Evolutionary conservation across 2,797 vertebrate genomes (phyloP), one percentile per base, ranked within the genome.

Genomic region (Alca torda): DNA sequence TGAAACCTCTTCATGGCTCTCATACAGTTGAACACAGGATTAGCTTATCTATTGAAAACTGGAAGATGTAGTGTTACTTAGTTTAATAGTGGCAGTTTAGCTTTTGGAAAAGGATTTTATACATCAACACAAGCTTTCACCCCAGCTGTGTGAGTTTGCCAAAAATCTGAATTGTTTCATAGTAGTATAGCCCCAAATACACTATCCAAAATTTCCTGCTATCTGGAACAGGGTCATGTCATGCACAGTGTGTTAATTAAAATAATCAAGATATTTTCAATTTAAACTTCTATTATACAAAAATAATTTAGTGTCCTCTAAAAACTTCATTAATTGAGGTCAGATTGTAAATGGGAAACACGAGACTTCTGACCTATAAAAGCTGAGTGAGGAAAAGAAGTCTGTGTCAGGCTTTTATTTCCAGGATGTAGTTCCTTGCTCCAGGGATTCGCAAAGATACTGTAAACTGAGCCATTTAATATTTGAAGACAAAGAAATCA

Each of bases 221-320:
- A 67, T 93, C 59, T 96, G 89, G 92, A 95, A 73, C 92, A 78
- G 92, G 93, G 87, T 95, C 89, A 89, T 92, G 79, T 84, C 90
- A 84, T 76, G 80, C 78, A 81, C 37, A 57, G 59, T 88, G 30
- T 93, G 69, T 93, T 97, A 95, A 96, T 94, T 93, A 96, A 93
- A 94, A 74, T 67, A 93, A 73, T 91, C 51, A 85, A 91, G 82
- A 37, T 77, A 72, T 80, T 83, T 92, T 96, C 78, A 93, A 92
- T 96, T 97, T 96, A 86, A 95, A 88, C 57, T 95, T 93, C 91
- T 61, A 88, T 96, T 97, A 94, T 63, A 25, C 57, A 95, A 90
- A 95, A 95, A 95, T 94, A 89, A 89, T 89, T 86, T 64, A 51
- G 43, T 79, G 81, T 73, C 85, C 89, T 96, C 92, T 93, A 92